Evolutionary conservation across 2,113 vertebrate genomes (phyloP), one percentile per base, ranked within the genome.

Genomic region (Carassius auratus): DNA sequence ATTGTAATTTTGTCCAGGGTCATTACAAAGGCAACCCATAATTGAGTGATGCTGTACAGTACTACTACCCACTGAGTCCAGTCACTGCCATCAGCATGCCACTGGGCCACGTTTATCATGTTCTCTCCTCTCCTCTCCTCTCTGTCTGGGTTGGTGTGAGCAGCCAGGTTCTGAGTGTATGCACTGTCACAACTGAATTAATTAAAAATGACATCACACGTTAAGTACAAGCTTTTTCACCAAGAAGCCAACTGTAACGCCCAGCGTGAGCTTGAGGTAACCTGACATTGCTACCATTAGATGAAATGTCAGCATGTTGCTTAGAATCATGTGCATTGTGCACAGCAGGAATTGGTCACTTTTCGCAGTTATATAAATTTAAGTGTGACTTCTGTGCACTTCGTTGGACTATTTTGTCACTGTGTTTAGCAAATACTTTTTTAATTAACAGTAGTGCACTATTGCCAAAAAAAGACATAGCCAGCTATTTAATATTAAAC

Each of bases 301-400:
- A 76, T 76, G 21, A 55, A 57, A 55, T 57, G 75, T 76, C 75
- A 57, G 30, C 2, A 77, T 36, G 52, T 57, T 77, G 50, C 26
- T 50, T 1, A 45, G 45, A 75, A n/a, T n/a, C 42, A 4, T 76
- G 45, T 19, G 48, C 48, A 55, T 2, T 76, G 45, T 19, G 48
- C 48, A 55, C 50, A 52, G 45, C n/a, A 26, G 8, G 23, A 52
- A 23, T 75, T 45, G 10, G 13, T n/a, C n/a, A 14, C 1, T 26
- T 30, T 17, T 77, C 7, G 2, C 7, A 8, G 26, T 36, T 10
- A 5, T 55, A 5, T 55, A 42, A 10, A 21, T 19, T 9, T 73
- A 8, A 26, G 55, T 33, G 5, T 77, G 30, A 59, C 15, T 52
- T 59, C 17, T 36, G 19, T 57, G 9, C 52, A 33, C 52, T 77